Base-by-base conservation (phyloP, 2,113 vertebrate genomes). In the Istiophorus platypterus region DNA sequence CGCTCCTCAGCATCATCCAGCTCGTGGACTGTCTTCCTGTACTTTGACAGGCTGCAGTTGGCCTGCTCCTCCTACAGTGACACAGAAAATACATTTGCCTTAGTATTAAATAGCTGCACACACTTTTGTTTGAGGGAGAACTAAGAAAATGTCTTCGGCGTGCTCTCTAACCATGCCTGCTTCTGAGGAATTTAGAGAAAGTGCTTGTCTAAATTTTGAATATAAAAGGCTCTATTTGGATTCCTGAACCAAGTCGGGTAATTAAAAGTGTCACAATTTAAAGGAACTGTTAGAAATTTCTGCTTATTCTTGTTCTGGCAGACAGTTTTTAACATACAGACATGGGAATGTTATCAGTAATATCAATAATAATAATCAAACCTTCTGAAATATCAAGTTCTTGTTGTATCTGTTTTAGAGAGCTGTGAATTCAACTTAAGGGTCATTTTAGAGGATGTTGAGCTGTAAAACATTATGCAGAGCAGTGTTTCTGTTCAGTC, bases 41-140 rank as follows among this genome's bases (percentile, higher is more conserved):
- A 93, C 77, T 80, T 89, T 22, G 91, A 92, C 83, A 95, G 76
- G 68, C 84, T 96, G 82, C 93, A 86, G 78, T 90, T 96, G 59
- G 90, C 93, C 59, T 96, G 92, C 70, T 95, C 84, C 82, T 96
- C 92, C 94, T 94, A 24, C 8, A 80, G 45, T 0, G 12, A 39
- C 74, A 57, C 11, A 24, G 17, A 49, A 0, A 9, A 18, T 27
- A 41, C 0, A 3, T 34, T 49, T 24, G 39, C 17, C 13, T 58
- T 42, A 20, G 13, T 20, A 7, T 49, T 51, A 51, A 47, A 6
- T 18, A 51, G 22, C 20, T 3, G 17, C 5, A 20, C 47, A 20
- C 47, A 49, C 17, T 49, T 49, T 26, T 27, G 11, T 26, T 14
- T 27, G 54, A 57, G 17, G 29, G 5, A 31, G 6, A 34, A 18